Percentiles rank a stretch among this genome's conserved stretches.
phyloP scores from a whole-genome alignment of 2,113 vertebrate genomes.

The Dicentrarchus labrax region DNA sequence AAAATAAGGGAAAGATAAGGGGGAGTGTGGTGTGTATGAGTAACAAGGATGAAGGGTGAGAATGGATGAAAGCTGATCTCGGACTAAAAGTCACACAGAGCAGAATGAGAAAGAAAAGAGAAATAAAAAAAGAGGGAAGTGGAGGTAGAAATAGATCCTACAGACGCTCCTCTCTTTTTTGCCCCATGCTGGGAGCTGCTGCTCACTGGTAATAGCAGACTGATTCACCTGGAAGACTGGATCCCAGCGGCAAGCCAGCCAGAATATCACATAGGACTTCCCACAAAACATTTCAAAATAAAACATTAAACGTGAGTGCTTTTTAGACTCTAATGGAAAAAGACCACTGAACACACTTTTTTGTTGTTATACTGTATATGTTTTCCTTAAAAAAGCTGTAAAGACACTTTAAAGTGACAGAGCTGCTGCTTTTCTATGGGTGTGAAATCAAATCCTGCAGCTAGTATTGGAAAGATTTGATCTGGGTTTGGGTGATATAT shows the following conservation, averaged over 20 bases:
- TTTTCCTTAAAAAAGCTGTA: neutral
- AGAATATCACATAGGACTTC: constrained; percentile 25
- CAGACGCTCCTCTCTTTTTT: constrained; percentile 7
- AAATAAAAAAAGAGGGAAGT: neutral
- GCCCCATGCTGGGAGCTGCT: constrained; percentile 43
- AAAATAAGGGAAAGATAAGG: constrained; percentile 39
- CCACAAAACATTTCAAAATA: constrained; percentile 59
- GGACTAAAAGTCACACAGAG: constrained; percentile 34
- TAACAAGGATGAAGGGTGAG: constrained; percentile 33
- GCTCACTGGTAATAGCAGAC: constrained; percentile 33
- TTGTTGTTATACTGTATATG: neutral
- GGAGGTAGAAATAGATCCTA: constrained; percentile 28
- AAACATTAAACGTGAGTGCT: neutral
- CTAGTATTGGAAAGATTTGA: neutral
- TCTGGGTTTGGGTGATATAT: constrained; percentile 3
- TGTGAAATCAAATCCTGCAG: constrained; percentile 12
- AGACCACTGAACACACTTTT: neutral
- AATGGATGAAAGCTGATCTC: constrained; percentile 43
- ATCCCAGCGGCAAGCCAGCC: neutral
- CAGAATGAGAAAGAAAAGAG: neutral
- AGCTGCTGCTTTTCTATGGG: neutral
- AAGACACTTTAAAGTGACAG: neutral
- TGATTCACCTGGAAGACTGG: constrained; percentile 53
- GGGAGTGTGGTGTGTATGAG: constrained; percentile 12
- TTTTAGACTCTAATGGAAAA: neutral